These are phyloP conservation scores for Trogon surrucura DNA, from an alignment of 2,113 vertebrate species.

Conservation along the genomic window DNA sequence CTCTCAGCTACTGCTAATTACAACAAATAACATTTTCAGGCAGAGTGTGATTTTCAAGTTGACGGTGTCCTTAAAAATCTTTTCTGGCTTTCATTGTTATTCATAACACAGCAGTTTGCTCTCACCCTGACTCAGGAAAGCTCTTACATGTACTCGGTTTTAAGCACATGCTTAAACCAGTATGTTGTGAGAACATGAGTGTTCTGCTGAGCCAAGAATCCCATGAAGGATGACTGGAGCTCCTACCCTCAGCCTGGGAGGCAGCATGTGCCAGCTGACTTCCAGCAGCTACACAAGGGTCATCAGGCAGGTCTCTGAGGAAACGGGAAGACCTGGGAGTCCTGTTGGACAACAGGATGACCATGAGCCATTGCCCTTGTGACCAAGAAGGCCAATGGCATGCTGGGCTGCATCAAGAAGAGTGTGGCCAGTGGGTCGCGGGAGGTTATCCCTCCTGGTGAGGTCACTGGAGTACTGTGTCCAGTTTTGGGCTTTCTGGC, in stretches of 20 bases:
- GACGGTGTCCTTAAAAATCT: not conserved
- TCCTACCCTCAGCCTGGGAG: not conserved
- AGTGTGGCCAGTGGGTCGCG: too few relatives aligned
- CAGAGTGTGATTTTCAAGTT: constrained; percentile 23
- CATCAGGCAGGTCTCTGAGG: not conserved
- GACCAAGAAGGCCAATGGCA: too few relatives aligned
- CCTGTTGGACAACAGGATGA: too few relatives aligned
- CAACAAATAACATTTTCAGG: constrained; percentile 6
- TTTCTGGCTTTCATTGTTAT: not conserved
- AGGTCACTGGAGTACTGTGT: too few relatives aligned
- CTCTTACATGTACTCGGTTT: accelerated
- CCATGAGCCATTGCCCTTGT: too few relatives aligned
- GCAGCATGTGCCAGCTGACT: accelerated
- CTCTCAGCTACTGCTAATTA: not conserved
- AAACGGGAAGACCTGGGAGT: accelerated
- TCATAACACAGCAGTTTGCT: not conserved
- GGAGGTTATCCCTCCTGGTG: too few relatives aligned
- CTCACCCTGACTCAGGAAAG: constrained; percentile 6
- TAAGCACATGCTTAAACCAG: not conserved
- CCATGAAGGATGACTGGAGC: not conserved
- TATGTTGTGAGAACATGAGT: not conserved
- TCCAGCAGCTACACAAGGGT: not conserved
- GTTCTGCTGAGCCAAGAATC: not conserved
- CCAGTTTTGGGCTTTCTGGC: too few relatives aligned
- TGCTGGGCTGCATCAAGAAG: too few relatives aligned